Percentiles rank a stretch among this genome's conserved stretches.
Evolutionary conservation across 2,888 invertebrate species (phyloP).

Genomic region (Lasioglossum marginatum): DNA sequence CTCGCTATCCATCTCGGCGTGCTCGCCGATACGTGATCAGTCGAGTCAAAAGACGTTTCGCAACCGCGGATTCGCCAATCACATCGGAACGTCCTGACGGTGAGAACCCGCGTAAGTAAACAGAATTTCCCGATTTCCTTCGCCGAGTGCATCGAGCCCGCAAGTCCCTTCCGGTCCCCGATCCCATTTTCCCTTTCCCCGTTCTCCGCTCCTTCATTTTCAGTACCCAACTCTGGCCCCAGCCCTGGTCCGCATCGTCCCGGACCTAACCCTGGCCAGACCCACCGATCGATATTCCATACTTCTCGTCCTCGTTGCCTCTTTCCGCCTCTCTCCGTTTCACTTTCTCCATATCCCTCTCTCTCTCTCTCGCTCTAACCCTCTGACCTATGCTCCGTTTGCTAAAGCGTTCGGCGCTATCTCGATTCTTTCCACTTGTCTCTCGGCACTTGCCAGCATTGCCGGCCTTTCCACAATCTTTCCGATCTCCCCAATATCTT

Average conservation of each 20-base stretch:
- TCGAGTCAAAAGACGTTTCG: conserved; percentile 13
- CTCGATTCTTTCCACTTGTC: conserved; percentile 3
- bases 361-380: neutral
- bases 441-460: neutral
- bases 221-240: neutral
- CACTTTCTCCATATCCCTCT: neutral
- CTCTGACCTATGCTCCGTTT: neutral
- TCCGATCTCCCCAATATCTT: neutral
- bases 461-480: neutral
- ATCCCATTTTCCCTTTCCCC: neutral
- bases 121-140: neutral
- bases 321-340: neutral
- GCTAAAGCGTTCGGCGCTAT: neutral
- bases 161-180: neutral
- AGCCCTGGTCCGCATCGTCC: neutral
- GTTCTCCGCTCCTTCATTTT: neutral
- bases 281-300: conserved; percentile 53
- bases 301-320: conserved; percentile 18
- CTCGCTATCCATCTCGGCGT: conserved; percentile 16
- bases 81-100: conserved; percentile 13
- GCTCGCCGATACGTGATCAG: conserved; percentile 54
- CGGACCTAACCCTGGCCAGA: conserved; percentile 22
- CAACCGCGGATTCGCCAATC: conserved; percentile 16
- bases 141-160: neutral
- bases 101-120: conserved; percentile 58